These are phyloP conservation scores for Brachionichthys hirsutus DNA, from an alignment of 2,113 vertebrate species.

Conservation along the genomic window DNA sequence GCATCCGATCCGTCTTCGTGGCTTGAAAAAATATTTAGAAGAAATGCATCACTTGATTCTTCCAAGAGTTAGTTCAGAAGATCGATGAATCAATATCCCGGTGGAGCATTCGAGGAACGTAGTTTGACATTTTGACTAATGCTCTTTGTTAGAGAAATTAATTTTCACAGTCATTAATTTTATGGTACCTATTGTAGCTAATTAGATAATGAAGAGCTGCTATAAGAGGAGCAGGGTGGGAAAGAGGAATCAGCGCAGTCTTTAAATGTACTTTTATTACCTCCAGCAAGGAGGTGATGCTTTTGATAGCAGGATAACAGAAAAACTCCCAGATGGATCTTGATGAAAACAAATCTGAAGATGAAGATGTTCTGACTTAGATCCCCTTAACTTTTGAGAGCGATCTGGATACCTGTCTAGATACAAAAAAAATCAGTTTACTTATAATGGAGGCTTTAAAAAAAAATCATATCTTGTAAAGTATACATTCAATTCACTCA, in stretches of 20 bases:
- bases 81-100: not conserved
- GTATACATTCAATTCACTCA: too few species aligned
- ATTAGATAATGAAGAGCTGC: not conserved
- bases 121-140: not conserved
- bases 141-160: not conserved
- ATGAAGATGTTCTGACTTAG: too few species aligned
- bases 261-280: not conserved
- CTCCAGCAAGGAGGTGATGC: too few species aligned
- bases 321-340: too few species aligned
- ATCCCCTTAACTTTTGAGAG: too few species aligned
- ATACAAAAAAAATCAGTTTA: too few species aligned
- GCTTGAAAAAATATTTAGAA: slow-evolving; percentile 1
- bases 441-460: too few species aligned
- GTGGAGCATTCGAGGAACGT: not conserved
- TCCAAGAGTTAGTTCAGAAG: not conserved
- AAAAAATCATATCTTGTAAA: too few species aligned
- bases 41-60: not conserved
- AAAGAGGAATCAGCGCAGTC: not conserved
- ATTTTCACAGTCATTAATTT: not conserved
- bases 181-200: not conserved
- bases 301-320: too few species aligned
- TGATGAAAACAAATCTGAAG: too few species aligned
- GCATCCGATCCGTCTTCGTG: not conserved
- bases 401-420: too few species aligned
- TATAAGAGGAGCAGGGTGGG: not conserved